phyloP scores from a whole-genome alignment of 2,797 vertebrate species.

The Gadopsis marmoratus region DNA sequence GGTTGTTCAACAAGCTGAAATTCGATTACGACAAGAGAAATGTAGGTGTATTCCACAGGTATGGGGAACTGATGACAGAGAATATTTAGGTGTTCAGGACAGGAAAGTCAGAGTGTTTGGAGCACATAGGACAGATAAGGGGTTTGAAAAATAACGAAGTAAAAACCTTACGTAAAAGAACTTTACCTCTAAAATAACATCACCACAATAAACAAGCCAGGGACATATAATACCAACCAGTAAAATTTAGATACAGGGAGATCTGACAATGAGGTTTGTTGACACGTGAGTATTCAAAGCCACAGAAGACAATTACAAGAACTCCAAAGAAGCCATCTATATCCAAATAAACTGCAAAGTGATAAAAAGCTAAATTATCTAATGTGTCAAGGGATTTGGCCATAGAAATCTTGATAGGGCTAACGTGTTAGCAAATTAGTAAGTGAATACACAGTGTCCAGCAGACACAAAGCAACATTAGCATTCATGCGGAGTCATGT shows the following conservation, averaged over 20 bases:
- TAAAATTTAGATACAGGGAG: background rate
- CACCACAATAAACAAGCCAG: background rate
- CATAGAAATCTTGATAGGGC: background rate
- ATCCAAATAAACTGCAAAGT: background rate
- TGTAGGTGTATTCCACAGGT: background rate
- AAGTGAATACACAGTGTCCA: background rate
- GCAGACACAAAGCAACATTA: background rate
- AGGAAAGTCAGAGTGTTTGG: background rate
- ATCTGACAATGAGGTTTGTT: background rate
- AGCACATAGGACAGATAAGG: background rate
- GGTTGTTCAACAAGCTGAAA: conserved; percentile 34
- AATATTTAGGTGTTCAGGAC: conserved; percentile 1
- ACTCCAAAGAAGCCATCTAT: background rate
- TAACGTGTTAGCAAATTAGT: background rate
- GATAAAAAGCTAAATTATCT: background rate
- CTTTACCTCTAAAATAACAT: background rate
- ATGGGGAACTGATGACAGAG: background rate
- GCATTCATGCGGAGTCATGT: no score
- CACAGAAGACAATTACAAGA: background rate
- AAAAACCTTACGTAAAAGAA: background rate
- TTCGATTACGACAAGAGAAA: conserved; percentile 30
- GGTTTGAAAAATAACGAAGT: background rate
- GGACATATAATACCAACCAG: background rate
- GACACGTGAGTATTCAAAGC: background rate
- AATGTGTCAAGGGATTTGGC: no score